phyloP scores from a whole-genome alignment of 2,888 invertebrate genomes.

The Trissonchulus latispiculum region DNA sequence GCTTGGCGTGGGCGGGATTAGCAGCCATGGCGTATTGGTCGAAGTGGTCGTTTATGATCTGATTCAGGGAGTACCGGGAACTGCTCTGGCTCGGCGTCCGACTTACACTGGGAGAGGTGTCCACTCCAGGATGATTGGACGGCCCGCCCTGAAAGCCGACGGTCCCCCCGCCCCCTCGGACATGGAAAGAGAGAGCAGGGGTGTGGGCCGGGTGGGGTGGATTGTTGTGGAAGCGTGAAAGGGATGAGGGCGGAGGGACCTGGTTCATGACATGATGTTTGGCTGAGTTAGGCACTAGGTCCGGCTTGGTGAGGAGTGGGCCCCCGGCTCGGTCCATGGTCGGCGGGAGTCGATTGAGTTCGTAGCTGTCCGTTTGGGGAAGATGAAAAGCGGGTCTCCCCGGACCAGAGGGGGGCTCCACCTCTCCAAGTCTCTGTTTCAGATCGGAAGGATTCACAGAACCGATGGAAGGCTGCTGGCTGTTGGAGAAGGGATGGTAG shows the following conservation, averaged over 20 bases:
- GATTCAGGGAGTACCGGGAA: conserved; percentile 18
- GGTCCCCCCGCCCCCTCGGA: neutral
- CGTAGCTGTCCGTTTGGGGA: conserved; percentile 15
- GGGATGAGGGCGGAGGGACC: neutral
- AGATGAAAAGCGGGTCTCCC: conserved; percentile 18
- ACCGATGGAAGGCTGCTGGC: no score
- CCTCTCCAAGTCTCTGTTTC: no score
- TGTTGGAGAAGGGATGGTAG: conserved; percentile 33
- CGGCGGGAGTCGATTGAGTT: neutral
- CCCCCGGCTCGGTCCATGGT: neutral
- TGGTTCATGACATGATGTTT: neutral
- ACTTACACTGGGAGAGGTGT: neutral
- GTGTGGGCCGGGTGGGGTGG: neutral
- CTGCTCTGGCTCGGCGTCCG: neutral
- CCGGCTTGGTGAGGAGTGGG: neutral
- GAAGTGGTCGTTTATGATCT: conserved; percentile 67
- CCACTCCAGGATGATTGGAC: neutral
- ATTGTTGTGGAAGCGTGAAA: neutral
- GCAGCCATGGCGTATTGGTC: conserved; percentile 64
- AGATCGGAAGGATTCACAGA: neutral
- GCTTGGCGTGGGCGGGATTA: conserved; percentile 19
- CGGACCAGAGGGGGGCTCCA: no score
- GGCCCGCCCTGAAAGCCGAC: no score
- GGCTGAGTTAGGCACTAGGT: neutral
- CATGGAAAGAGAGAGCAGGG: neutral